Percentiles rank a stretch among this genome's conserved stretches.
phyloP scores from a whole-genome alignment of 1,140 invertebrate species.

The Eurosta solidaginis region DNA sequence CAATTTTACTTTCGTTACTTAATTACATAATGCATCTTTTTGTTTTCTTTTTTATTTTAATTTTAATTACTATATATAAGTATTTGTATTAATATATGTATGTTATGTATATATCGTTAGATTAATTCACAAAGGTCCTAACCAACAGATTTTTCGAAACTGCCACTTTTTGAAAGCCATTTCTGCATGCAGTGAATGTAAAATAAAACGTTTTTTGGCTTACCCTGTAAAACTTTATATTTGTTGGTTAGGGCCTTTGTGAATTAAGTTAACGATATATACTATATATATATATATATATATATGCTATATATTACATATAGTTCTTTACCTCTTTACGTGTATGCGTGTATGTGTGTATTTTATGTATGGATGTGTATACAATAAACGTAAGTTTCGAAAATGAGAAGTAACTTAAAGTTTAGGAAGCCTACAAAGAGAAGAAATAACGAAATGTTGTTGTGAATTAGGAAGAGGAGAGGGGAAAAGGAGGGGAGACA shows the following conservation, averaged over 20 bases:
- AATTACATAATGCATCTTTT: slow-evolving; percentile 5
- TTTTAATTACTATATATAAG: slow-evolving; percentile 19
- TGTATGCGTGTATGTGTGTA: neutral
- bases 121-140: too few species aligned
- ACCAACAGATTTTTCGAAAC: too few species aligned
- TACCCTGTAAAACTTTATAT: neutral
- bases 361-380: neutral
- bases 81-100: slow-evolving; percentile 1
- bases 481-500: neutral
- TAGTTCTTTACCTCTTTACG: slow-evolving; percentile 19
- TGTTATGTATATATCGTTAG: too few species aligned
- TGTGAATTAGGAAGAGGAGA: neutral
- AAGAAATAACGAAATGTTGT: neutral
- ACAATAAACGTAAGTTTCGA: neutral
- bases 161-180: too few species aligned
- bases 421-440: neutral
- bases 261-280: too few species aligned
- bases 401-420: neutral
- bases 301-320: slow-evolving; percentile 31
- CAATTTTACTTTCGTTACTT: slow-evolving; percentile 15
- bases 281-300: slow-evolving; percentile 30
- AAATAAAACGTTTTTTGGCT: too few species aligned
- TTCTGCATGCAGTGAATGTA: too few species aligned
- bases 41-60: neutral
- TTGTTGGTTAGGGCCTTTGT: too few species aligned